These are phyloP conservation scores for Sphaerodactylus townsendi DNA, from an alignment of 2,113 vertebrate genomes.

Conservation along the genomic window DNA sequence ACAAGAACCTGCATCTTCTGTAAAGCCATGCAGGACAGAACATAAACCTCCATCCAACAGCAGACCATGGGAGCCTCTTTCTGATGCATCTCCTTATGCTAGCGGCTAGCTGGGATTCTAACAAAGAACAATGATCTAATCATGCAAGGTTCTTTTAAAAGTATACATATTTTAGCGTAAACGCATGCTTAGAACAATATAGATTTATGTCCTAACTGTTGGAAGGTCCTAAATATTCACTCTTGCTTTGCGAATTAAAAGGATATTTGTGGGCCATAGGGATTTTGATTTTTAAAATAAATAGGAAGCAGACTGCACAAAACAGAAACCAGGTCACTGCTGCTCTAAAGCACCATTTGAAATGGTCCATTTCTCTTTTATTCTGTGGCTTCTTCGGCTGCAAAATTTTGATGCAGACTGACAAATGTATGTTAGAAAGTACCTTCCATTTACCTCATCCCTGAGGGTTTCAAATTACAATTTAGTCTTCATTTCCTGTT, in stretches of 20 bases:
- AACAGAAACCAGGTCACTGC: background rate
- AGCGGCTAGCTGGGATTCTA: background rate
- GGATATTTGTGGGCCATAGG: background rate
- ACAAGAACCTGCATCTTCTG: background rate
- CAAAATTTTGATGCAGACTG: background rate
- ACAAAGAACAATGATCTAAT: background rate
- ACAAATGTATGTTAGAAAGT: background rate
- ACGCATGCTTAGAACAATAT: background rate
- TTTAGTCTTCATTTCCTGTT: constrained; percentile 1
- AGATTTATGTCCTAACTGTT: background rate
- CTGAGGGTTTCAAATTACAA: fast-evolving
- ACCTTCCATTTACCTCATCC: background rate
- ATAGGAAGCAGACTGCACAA: too few relatives aligned
- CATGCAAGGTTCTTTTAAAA: background rate
- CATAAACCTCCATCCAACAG: background rate
- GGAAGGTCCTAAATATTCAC: background rate
- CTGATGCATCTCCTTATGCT: background rate
- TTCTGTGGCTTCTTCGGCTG: background rate
- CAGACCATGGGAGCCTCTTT: background rate
- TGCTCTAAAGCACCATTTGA: background rate
- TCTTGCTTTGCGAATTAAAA: background rate
- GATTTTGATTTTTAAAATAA: background rate
- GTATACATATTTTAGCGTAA: background rate
- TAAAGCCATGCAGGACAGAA: background rate
- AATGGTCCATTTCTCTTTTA: too few relatives aligned